Percentiles rank a stretch among this genome's conserved stretches.
phyloP scores from a whole-genome alignment of 2,113 vertebrate genomes.

The Phalacrocorax brasilianus region DNA sequence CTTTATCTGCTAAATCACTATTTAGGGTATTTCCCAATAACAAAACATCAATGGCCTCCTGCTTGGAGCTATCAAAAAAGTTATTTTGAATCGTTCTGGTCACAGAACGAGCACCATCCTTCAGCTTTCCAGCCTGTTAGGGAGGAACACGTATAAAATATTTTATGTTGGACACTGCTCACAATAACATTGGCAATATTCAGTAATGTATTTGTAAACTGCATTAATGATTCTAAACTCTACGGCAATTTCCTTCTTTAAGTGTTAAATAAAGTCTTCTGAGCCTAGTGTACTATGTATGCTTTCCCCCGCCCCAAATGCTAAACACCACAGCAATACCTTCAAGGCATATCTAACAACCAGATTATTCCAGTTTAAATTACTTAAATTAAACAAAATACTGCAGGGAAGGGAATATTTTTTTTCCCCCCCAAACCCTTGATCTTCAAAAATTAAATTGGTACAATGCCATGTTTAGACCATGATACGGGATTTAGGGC shows the following conservation, averaged over 20 bases:
- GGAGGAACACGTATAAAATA: slow-evolving; percentile 57
- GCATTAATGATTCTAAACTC: not conserved
- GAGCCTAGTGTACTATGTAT: not conserved
- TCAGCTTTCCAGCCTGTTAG: slow-evolving; percentile 92
- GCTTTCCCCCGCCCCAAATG: not conserved
- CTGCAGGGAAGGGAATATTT: not conserved
- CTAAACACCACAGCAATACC: not conserved
- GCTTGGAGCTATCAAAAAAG: slow-evolving; percentile 99
- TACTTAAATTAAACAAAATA: not conserved
- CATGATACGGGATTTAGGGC: not conserved
- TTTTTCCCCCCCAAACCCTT: not conserved
- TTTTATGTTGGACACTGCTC: slow-evolving; percentile 59
- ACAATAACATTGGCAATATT: slow-evolving; percentile 51
- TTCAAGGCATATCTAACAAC: not conserved
- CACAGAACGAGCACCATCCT: slow-evolving; percentile 97
- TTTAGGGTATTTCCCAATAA: slow-evolving; percentile 96
- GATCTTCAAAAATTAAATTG: not conserved
- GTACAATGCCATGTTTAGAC: not conserved
- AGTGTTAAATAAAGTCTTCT: not conserved
- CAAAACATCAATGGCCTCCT: slow-evolving; percentile 97
- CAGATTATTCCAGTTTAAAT: not conserved
- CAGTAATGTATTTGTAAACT: not conserved
- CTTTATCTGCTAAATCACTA: slow-evolving; percentile 98
- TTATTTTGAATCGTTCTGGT: slow-evolving; percentile 99
- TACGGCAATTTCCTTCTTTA: not conserved